These are phyloP conservation scores for Picus viridis DNA, from an alignment of 2,797 vertebrate genomes.

Conservation along the genomic window DNA sequence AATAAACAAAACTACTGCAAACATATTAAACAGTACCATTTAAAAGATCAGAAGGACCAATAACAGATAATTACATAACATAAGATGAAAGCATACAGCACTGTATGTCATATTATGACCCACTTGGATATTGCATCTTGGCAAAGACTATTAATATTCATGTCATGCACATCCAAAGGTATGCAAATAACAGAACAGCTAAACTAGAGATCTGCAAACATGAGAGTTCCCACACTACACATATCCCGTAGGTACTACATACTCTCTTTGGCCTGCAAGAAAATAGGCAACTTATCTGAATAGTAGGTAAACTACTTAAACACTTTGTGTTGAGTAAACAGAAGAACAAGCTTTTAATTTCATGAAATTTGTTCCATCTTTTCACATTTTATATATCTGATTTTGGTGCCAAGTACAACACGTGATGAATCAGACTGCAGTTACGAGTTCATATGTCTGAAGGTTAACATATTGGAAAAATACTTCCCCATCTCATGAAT, in stretches of 20 bases:
- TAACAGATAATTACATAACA: slow-evolving; percentile 75
- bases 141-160: slow-evolving; percentile 67
- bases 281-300: slow-evolving; percentile 64
- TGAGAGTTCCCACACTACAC: slow-evolving; percentile 51
- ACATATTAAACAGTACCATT: slow-evolving; percentile 77
- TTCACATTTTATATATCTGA: slow-evolving; percentile 45
- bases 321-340: slow-evolving; percentile 58
- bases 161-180: slow-evolving; percentile 64
- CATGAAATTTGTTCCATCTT: slow-evolving; percentile 15
- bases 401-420: slow-evolving; percentile 47
- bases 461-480: slow-evolving; percentile 55
- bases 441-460: slow-evolving; percentile 53
- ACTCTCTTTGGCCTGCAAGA: slow-evolving; percentile 71
- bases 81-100: slow-evolving; percentile 76
- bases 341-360: slow-evolving; percentile 35
- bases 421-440: slow-evolving; percentile 24
- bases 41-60: slow-evolving; percentile 73
- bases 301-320: slow-evolving; percentile 64
- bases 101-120: slow-evolving; percentile 69
- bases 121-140: slow-evolving; percentile 66
- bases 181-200: slow-evolving; percentile 66
- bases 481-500: slow-evolving; percentile 4
- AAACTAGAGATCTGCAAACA: slow-evolving; percentile 68
- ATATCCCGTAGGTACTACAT: slow-evolving; percentile 24
- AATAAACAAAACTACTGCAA: slow-evolving; percentile 77